Conservation (phyloP, 2,888 invertebrate species). For the Pimpla rufipes region DNA sequence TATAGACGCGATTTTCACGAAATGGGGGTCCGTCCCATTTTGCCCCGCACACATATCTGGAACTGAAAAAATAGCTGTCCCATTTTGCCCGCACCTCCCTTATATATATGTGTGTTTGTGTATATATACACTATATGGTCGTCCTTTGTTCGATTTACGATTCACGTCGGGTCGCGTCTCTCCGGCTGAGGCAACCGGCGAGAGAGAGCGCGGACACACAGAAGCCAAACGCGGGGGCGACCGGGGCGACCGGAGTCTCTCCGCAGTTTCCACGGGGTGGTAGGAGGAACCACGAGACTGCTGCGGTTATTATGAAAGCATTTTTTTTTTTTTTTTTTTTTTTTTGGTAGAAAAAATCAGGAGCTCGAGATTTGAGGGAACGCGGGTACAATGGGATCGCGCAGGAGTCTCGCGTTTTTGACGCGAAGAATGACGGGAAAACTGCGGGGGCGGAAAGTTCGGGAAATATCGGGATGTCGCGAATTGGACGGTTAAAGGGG, state of each 20-base stretch:
- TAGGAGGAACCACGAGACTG: not conserved
- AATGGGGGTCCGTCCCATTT: too few species aligned
- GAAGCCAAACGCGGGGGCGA: slow-evolving; percentile 11
- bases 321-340: not conserved
- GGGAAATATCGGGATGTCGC: not conserved
- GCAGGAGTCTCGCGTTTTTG: not conserved
- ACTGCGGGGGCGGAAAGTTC: not conserved
- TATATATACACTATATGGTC: not conserved
- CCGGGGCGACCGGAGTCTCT: slow-evolving; percentile 2
- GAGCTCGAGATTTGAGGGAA: slow-evolving; percentile 6
- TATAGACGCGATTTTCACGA: too few species aligned
- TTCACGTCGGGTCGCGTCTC: slow-evolving; percentile 37
- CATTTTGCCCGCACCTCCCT: too few species aligned
- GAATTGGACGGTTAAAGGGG: slow-evolving; percentile 24
- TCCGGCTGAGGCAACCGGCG: slow-evolving; percentile 23
- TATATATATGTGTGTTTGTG: too few species aligned
- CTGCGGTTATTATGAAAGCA: slow-evolving; percentile 23
- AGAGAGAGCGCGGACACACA: not conserved
- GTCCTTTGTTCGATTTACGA: slow-evolving; percentile 46
- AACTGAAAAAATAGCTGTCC: too few species aligned
- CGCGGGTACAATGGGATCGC: not conserved
- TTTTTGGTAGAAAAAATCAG: not conserved
- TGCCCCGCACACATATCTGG: too few species aligned
- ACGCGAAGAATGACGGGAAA: not conserved
- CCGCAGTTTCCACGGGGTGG: slow-evolving; percentile 18